Conservation (phyloP, 2,888 invertebrate species). For the Pseudococcus longispinus region DNA sequence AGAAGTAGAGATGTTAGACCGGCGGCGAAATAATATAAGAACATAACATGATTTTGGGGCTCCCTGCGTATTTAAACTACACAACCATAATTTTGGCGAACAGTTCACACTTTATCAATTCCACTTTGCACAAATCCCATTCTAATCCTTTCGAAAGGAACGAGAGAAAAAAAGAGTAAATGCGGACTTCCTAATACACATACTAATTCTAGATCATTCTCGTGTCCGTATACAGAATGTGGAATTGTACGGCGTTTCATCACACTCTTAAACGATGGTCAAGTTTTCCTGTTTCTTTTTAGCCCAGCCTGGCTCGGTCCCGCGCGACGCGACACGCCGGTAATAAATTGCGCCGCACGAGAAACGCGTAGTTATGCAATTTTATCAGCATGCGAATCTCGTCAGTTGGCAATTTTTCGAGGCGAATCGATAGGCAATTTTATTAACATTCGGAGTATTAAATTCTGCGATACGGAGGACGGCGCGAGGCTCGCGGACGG, state of each 20-base stretch:
- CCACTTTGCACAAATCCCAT: constrained; percentile 17
- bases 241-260: background rate
- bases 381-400: constrained; percentile 21
- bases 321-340: background rate
- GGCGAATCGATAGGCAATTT: constrained; percentile 26
- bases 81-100: constrained; percentile 12
- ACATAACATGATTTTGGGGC: constrained; percentile 3
- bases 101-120: constrained; percentile 26
- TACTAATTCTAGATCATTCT: constrained; percentile 27
- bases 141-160: background rate
- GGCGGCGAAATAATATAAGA: background rate
- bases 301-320: background rate
- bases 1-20: background rate
- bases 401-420: constrained; percentile 7
- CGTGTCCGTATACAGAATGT: background rate
- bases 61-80: constrained; percentile 14
- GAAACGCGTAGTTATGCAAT: background rate
- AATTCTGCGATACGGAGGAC: background rate
- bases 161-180: background rate
- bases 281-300: background rate
- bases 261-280: constrained; percentile 1
- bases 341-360: background rate
- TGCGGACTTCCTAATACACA: constrained; percentile 19
- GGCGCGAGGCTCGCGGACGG: background rate
- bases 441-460: background rate